A percentile compares a stretch with the other conserved stretches of the same genome.
These are phyloP conservation scores for Fabriciana adippe DNA, from an alignment of 2,888 invertebrate species.

Conservation along the genomic window DNA sequence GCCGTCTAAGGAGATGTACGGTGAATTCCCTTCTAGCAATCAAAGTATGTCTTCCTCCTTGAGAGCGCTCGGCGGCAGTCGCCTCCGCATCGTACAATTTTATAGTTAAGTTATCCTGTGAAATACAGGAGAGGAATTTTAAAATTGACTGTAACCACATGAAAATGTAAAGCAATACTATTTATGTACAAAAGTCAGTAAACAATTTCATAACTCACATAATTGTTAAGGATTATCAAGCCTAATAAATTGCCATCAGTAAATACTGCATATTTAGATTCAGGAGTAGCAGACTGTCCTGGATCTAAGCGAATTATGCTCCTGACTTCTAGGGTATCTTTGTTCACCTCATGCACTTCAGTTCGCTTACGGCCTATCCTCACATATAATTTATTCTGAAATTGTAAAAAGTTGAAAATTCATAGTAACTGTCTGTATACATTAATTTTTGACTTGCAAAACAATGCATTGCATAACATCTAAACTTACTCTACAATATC, in stretches of 20 bases:
- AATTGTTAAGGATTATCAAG: constrained; percentile 65
- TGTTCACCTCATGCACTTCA: constrained; percentile 73
- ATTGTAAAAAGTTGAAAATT: constrained; percentile 22
- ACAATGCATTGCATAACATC: not conserved
- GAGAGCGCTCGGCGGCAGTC: constrained; percentile 45
- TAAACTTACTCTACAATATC: constrained; percentile 87
- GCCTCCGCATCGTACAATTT: constrained; percentile 65
- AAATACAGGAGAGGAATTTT: too few species aligned
- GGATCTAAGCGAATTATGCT: constrained; percentile 63
- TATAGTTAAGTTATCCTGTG: constrained; percentile 67
- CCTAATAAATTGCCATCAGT: constrained; percentile 77
- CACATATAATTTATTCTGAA: constrained; percentile 90
- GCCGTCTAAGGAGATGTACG: constrained; percentile 66
- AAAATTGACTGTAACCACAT: too few species aligned
- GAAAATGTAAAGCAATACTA: not conserved
- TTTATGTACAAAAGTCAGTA: not conserved
- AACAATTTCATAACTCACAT: constrained; percentile 33
- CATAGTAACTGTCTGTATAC: too few species aligned
- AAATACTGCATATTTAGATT: constrained; percentile 69
- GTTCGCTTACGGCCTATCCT: constrained; percentile 82
- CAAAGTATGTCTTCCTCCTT: constrained; percentile 51
- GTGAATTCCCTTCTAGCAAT: constrained; percentile 60
- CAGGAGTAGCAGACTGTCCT: constrained; percentile 55
- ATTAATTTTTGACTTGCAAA: too few species aligned
- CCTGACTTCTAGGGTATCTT: constrained; percentile 65